Evolutionary conservation across 2,113 vertebrate species (phyloP).

Genomic region (Megaceryle torquata): DNA sequence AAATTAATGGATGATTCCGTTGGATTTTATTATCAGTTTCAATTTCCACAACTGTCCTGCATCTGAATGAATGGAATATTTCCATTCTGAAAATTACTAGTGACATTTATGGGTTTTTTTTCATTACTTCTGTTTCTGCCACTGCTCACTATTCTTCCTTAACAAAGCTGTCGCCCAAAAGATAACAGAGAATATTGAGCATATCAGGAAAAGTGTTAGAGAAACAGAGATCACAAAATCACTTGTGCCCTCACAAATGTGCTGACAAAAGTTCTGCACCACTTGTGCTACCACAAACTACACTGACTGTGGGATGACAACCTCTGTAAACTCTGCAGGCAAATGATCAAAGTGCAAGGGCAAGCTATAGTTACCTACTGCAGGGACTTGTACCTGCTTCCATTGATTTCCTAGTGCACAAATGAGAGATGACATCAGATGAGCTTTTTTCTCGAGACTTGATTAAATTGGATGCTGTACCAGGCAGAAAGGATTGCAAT

Average conservation of each 20-base stretch:
- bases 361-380: not conserved
- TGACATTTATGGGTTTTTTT: not conserved
- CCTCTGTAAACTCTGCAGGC: not conserved
- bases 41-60: not conserved
- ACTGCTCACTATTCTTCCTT: not conserved
- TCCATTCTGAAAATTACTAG: not conserved
- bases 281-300: not conserved
- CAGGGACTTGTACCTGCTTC: slow-evolving; percentile 14
- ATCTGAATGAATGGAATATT: not conserved
- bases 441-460: slow-evolving; percentile 18
- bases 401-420: not conserved
- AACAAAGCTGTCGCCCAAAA: not conserved
- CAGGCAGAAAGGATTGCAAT: not conserved
- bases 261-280: not conserved
- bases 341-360: not conserved
- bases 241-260: not conserved
- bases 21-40: not conserved
- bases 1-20: not conserved
- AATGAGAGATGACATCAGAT: slow-evolving; percentile 40
- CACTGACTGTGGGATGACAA: not conserved
- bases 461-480: slow-evolving; percentile 11
- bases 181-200: not conserved
- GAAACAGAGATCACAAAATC: not conserved
- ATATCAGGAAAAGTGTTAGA: not conserved
- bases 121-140: not conserved